These are phyloP conservation scores for Yponomeuta cagnagella DNA, from an alignment of 2,888 invertebrate species.

Conservation along the genomic window DNA sequence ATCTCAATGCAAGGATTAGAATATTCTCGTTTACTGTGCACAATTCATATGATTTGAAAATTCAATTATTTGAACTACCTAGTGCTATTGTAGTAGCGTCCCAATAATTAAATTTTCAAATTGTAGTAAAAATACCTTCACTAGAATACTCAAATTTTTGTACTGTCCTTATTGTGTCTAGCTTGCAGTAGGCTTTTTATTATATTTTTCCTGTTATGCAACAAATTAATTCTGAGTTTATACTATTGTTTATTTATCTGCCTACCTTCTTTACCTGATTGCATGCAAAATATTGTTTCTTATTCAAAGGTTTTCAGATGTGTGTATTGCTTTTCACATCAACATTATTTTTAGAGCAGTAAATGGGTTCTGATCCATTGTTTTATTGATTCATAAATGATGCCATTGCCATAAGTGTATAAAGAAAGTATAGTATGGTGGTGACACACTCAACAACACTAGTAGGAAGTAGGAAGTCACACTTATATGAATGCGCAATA, in stretches of 20 bases:
- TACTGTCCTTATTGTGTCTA: too few relatives aligned
- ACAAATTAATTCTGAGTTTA: conserved; percentile 7
- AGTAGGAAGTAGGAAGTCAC: too few relatives aligned
- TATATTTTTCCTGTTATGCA: not conserved
- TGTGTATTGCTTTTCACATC: not conserved
- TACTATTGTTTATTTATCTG: conserved; percentile 6
- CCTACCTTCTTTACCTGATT: not conserved
- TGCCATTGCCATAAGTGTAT: conserved; percentile 19
- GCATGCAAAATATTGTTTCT: not conserved
- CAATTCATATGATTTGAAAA: too few relatives aligned
- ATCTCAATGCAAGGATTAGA: not conserved
- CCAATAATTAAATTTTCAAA: too few relatives aligned
- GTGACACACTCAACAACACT: too few relatives aligned
- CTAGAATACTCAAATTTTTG: too few relatives aligned
- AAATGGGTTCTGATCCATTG: conserved; percentile 21
- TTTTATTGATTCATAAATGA: conserved; percentile 25
- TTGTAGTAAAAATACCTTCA: too few relatives aligned
- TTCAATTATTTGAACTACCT: too few relatives aligned
- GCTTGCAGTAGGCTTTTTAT: too few relatives aligned
- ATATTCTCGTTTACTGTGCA: too few relatives aligned
- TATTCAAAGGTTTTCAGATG: not conserved
- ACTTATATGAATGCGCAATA: too few relatives aligned
- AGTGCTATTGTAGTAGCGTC: too few relatives aligned
- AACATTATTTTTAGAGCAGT: not conserved
- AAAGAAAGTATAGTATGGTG: conserved; percentile 9